Evolutionary conservation across 2,888 invertebrate species (phyloP), one percentile per base, ranked within the genome.

Genomic region (Megastigmus dorsalis): DNA sequence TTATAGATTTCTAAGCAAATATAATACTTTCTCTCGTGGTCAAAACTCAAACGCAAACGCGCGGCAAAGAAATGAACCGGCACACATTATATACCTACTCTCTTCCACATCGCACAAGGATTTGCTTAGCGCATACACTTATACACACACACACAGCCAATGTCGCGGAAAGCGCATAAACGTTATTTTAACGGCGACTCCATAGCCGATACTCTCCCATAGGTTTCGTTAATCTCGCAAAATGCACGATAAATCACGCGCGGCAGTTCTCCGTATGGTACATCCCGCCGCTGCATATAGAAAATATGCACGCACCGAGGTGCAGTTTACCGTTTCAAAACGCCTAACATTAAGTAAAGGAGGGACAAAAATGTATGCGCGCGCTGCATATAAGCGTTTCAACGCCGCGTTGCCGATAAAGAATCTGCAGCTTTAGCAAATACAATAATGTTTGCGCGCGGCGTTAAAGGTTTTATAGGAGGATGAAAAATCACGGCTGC

Each of bases 1-100:
- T 50, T 71, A 63, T 71, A 20, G 65, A 59, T 66, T 57, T 72
- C 45, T 48, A 62, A 18, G 55, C 52, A 67, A 73, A 73, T 33
- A 60, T 23, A 67, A 73, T 67, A 73, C 73, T 73, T 73, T 73
- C 73, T 62, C 73, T 41, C 6, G 5, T 36, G 0, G 28, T 5
- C 1, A 67, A 13, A 28, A 20, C 41, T n/a, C 41, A 10, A 3
- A 26, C 15, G 28, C 10, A 28, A 43, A 38, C 55, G 7, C 36
- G 10, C 23, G 13, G 23, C 9, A n/a, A n/a, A n/a, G n/a, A n/a
- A n/a, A n/a, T n/a, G n/a, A n/a, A n/a, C n/a, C n/a, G n/a, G n/a
- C n/a, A n/a, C n/a, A n/a, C n/a, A n/a, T n/a, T n/a, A n/a, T n/a
- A n/a, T n/a, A n/a, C n/a, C n/a, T n/a, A n/a, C 3, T 59, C 28